Evolutionary conservation across 2,888 invertebrate genomes (phyloP).

Genomic region (Lymantria monacha): DNA sequence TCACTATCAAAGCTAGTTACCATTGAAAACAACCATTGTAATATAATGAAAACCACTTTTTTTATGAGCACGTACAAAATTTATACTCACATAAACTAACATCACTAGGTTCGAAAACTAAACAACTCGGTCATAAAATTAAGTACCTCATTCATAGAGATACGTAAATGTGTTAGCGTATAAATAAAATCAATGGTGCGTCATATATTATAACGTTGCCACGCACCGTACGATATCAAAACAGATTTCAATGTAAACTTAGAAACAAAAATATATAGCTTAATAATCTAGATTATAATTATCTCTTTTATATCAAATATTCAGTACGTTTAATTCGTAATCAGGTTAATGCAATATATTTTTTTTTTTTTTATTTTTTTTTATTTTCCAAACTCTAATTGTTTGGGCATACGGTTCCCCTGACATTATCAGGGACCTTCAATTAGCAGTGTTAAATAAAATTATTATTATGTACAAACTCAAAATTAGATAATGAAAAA

Average conservation of each 20-base stretch:
- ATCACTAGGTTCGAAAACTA: slow-evolving; percentile 20
- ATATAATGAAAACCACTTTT: background rate
- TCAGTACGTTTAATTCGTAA: no score
- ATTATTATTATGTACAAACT: no score
- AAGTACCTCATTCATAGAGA: slow-evolving; percentile 51
- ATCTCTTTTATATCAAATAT: no score
- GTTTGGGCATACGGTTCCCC: no score
- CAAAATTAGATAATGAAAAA: no score
- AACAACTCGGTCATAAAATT: slow-evolving; percentile 42
- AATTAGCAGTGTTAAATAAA: no score
- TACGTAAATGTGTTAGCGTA: slow-evolving; percentile 61
- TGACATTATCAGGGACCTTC: no score
- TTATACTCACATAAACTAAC: slow-evolving; percentile 24
- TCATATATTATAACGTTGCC: slow-evolving; percentile 33
- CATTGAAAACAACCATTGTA: background rate
- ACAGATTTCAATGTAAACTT: background rate
- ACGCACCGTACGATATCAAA: background rate
- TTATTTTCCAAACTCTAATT: no score
- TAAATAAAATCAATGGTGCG: slow-evolving; percentile 61
- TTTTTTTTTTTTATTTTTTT: no score
- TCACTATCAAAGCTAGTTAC: background rate
- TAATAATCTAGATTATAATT: no score
- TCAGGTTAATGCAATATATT: no score
- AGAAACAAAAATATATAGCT: background rate
- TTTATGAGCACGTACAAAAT: slow-evolving; percentile 16